These are phyloP conservation scores for Drosophila paranaensis DNA, from an alignment of 2,888 invertebrate genomes.

Conservation along the genomic window DNA sequence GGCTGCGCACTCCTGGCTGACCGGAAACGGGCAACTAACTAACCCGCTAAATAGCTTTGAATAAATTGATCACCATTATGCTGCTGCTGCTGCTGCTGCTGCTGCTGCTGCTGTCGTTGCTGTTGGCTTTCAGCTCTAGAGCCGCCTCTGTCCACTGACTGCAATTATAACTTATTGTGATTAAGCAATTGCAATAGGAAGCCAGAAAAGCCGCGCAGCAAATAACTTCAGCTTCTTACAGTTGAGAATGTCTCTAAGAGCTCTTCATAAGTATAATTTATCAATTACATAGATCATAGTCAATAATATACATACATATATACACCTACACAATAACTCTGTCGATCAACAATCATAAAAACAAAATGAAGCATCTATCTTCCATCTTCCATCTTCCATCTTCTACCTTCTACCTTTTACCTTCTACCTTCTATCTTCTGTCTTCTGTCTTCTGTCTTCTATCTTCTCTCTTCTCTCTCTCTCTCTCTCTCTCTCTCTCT, in stretches of 20 bases:
- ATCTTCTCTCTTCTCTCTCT: no score
- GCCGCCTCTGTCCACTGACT: not conserved
- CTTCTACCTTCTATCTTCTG: no score
- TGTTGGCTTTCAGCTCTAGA: not conserved
- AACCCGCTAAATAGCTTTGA: slow-evolving; percentile 55
- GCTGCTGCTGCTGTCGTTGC: slow-evolving; percentile 24
- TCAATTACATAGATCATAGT: no score
- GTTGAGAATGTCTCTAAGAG: not conserved
- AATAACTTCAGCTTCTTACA: not conserved
- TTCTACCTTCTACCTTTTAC: no score
- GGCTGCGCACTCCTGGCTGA: slow-evolving; percentile 47
- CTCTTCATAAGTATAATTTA: no score
- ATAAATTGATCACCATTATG: slow-evolving; percentile 62
- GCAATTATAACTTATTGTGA: slow-evolving; percentile 28
- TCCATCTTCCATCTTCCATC: no score
- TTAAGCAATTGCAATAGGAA: not conserved
- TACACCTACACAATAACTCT: no score
- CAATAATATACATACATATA: no score
- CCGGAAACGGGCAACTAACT: slow-evolving; percentile 81
- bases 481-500: no score
- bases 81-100: slow-evolving; percentile 18
- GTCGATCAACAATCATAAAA: no score
- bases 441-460: no score
- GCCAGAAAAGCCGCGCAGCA: not conserved
- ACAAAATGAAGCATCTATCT: no score